Evolutionary conservation across 2,888 invertebrate genomes (phyloP).

Genomic region (Eupithecia tripunctaria): DNA sequence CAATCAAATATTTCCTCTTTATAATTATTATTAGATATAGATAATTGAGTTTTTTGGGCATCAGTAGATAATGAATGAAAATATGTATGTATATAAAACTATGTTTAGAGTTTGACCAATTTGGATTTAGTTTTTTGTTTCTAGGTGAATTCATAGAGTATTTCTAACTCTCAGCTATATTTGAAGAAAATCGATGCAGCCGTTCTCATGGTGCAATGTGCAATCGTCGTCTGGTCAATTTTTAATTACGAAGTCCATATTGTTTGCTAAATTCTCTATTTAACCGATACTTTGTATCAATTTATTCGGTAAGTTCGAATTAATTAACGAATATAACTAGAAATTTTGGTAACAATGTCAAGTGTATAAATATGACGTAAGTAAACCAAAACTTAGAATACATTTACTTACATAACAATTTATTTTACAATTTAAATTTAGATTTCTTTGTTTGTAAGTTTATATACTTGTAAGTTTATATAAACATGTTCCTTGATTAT

Average conservation of each 20-base stretch:
- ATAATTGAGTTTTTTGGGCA: too few species aligned
- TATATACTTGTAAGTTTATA: neutral
- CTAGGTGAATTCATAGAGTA: too few species aligned
- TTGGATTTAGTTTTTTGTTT: neutral
- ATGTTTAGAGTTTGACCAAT: too few species aligned
- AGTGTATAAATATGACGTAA: neutral
- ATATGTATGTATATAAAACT: too few species aligned
- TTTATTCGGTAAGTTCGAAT: neutral
- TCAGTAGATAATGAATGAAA: too few species aligned
- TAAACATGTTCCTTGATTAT: neutral
- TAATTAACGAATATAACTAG: neutral
- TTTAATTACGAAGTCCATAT: neutral
- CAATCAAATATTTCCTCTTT: too few species aligned
- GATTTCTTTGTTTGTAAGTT: neutral
- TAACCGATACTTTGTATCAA: neutral
- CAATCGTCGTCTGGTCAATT: neutral
- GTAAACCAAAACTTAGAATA: neutral
- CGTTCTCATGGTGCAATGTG: neutral
- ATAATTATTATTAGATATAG: too few species aligned
- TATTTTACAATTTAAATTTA: neutral
- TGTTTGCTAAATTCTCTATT: neutral
- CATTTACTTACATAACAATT: neutral
- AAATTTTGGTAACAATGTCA: neutral
- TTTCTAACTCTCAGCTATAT: neutral
- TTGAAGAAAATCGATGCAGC: neutral